Evolutionary conservation across 2,113 vertebrate species (phyloP).

Genomic region (Crotalus helleri): DNA sequence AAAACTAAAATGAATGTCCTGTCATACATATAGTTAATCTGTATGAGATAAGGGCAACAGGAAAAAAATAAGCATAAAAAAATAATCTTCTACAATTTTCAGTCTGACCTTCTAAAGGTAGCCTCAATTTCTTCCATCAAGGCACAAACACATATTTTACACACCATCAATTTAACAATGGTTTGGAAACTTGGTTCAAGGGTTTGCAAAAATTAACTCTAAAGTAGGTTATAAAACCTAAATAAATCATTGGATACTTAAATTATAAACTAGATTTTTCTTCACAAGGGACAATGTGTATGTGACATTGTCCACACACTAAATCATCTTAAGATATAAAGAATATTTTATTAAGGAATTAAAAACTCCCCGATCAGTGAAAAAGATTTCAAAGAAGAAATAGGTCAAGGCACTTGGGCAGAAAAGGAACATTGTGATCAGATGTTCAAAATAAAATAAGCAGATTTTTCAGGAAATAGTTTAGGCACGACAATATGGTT

Average conservation of each 20-base stretch:
- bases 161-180: neutral
- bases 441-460: neutral
- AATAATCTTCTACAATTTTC: neutral
- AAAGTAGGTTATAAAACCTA: conserved; percentile 15
- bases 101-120: neutral
- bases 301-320: neutral
- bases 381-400: neutral
- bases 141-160: neutral
- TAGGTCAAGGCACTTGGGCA: neutral
- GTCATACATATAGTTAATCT: neutral
- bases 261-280: neutral
- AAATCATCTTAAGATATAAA: neutral
- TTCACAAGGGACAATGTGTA: neutral
- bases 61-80: neutral
- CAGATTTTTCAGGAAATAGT: neutral
- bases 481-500: neutral
- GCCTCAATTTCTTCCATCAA: neutral
- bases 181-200: neutral
- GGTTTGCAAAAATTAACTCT: conserved; percentile 1
- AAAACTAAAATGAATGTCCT: neutral
- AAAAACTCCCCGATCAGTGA: neutral
- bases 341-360: neutral
- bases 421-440: neutral
- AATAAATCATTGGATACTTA: neutral
- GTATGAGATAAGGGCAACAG: neutral